phyloP scores from a whole-genome alignment of 2,888 invertebrate species.

The Lysandra coridon region DNA sequence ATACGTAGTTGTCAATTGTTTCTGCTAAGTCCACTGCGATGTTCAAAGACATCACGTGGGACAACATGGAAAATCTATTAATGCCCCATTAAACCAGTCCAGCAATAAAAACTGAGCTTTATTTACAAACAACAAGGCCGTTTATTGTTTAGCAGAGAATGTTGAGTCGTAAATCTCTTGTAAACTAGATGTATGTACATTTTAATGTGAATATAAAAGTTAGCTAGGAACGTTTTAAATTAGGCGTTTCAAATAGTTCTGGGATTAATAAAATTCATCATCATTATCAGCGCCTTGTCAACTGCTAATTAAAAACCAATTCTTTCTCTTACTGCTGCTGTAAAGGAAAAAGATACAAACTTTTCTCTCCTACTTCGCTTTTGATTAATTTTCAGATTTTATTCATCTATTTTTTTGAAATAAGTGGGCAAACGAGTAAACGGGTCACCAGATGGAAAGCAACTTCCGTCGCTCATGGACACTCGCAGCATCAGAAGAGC shows the following conservation, averaged over 20 bases:
- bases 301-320: not conserved
- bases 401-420: too few species aligned
- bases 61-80: not conserved
- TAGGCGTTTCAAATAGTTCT: conserved; percentile 8
- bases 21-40: not conserved
- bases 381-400: too few species aligned
- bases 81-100: not conserved
- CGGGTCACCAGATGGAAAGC: too few species aligned
- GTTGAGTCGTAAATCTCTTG: conserved; percentile 36
- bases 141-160: conserved; percentile 28
- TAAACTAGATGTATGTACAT: conserved; percentile 33
- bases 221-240: conserved; percentile 15
- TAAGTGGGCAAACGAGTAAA: too few species aligned
- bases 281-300: not conserved
- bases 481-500: too few species aligned
- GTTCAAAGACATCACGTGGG: not conserved
- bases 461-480: too few species aligned
- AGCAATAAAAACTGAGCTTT: not conserved
- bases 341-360: too few species aligned
- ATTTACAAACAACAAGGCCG: conserved; percentile 6
- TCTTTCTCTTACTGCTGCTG: not conserved
- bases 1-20: not conserved
- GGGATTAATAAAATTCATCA: not conserved
- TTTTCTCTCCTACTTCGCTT: too few species aligned
- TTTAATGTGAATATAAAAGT: conserved; percentile 32